Evolutionary conservation across 2,113 vertebrate species (phyloP).

Genomic region (Bubo blakistoni): DNA sequence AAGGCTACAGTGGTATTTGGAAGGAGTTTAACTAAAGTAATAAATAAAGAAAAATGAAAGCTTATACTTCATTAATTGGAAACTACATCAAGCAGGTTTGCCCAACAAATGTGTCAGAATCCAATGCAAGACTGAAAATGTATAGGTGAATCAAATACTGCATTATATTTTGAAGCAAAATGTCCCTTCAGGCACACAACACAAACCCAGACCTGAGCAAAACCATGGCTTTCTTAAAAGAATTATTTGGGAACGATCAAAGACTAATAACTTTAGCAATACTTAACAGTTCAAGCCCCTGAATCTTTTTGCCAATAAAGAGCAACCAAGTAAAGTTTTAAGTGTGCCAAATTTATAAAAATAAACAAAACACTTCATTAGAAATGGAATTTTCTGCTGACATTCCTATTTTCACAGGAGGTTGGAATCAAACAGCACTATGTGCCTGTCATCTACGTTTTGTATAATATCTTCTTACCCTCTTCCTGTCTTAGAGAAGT

Average conservation of each 20-base stretch:
- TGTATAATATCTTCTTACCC: background rate
- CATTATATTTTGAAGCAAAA: background rate
- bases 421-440: background rate
- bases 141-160: background rate
- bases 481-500: background rate
- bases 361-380: background rate
- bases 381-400: background rate
- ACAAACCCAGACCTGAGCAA: background rate
- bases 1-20: conserved; percentile 37
- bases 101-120: conserved; percentile 18
- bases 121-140: background rate
- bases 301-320: background rate
- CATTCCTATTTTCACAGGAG: background rate
- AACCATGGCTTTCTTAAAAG: background rate
- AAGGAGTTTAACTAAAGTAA: conserved; percentile 39
- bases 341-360: background rate
- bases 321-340: background rate
- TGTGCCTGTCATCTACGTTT: background rate
- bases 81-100: conserved; percentile 41
- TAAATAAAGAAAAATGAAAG: conserved; percentile 49
- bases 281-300: background rate
- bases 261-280: background rate
- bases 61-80: conserved; percentile 46
- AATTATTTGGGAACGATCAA: background rate
- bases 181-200: background rate